Percentiles rank a stretch among this genome's conserved stretches.
These are phyloP conservation scores for Poecilia picta DNA, from an alignment of 2,797 vertebrate genomes.

Conservation along the genomic window DNA sequence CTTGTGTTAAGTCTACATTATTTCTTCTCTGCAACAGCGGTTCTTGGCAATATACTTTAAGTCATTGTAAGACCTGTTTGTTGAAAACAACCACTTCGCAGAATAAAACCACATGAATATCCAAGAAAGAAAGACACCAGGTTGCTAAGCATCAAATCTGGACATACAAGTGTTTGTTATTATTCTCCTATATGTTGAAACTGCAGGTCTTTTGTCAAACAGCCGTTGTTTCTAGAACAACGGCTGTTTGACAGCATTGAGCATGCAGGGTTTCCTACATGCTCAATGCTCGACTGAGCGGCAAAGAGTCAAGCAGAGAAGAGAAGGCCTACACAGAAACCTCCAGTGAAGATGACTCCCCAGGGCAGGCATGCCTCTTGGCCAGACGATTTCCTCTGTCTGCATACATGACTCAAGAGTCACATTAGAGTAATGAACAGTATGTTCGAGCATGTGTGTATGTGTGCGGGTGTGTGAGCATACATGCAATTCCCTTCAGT, in stretches of 20 bases:
- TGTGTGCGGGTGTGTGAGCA: constrained; percentile 27
- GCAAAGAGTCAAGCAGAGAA: constrained; percentile 5
- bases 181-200: neutral
- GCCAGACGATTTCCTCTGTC: constrained; percentile 68
- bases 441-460: constrained; percentile 3
- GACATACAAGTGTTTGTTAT: neutral
- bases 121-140: neutral
- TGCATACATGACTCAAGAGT: constrained; percentile 68
- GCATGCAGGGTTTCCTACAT: neutral
- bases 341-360: constrained; percentile 62
- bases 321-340: constrained; percentile 28
- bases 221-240: neutral
- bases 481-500: constrained; percentile 23
- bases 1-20: neutral
- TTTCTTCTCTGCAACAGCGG: neutral
- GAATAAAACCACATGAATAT: neutral
- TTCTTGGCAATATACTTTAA: neutral
- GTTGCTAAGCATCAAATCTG: neutral
- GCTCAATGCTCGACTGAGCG: neutral
- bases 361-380: constrained; percentile 58
- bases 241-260: no score
- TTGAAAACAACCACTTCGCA: neutral
- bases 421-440: constrained; percentile 48
- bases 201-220: neutral
- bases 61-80: neutral